phyloP scores from a whole-genome alignment of 2,888 invertebrate species.

The Notodonta dromedarius region DNA sequence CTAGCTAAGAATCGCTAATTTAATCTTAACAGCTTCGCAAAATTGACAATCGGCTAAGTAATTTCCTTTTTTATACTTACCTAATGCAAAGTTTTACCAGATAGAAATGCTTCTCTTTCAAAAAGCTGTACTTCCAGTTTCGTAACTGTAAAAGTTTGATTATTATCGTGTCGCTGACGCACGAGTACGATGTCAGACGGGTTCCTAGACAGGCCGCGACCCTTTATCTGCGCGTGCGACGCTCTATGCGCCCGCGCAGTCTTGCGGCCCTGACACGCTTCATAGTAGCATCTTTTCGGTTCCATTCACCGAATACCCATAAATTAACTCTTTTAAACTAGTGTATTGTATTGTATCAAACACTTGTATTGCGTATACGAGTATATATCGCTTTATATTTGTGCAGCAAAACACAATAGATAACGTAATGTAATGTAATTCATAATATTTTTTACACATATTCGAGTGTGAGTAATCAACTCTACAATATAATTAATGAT shows the following conservation, averaged over 20 bases:
- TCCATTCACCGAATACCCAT: slow-evolving; percentile 12
- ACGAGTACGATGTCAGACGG: slow-evolving; percentile 42
- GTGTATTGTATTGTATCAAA: neutral
- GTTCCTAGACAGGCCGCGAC: slow-evolving; percentile 61
- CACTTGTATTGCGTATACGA: neutral
- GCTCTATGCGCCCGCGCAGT: slow-evolving; percentile 42
- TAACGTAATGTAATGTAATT: neutral
- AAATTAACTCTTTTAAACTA: slow-evolving; percentile 25
- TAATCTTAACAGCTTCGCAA: no score
- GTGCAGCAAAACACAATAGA: neutral
- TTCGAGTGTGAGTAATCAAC: neutral
- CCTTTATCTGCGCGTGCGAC: slow-evolving; percentile 49
- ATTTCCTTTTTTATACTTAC: no score
- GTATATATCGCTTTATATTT: neutral
- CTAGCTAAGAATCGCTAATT: no score
- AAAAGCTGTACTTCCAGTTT: neutral
- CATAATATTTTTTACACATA: no score
- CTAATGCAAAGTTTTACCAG: no score
- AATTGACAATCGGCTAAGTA: no score
- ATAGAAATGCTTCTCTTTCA: neutral
- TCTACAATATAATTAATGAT: neutral
- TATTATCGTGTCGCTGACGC: slow-evolving; percentile 27
- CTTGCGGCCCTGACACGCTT: slow-evolving; percentile 55
- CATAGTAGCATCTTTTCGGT: slow-evolving; percentile 23
- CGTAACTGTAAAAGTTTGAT: slow-evolving; percentile 8